These are phyloP conservation scores for Microtus pennsylvanicus DNA, from an alignment of 2,113 vertebrate species.

Conservation along the genomic window DNA sequence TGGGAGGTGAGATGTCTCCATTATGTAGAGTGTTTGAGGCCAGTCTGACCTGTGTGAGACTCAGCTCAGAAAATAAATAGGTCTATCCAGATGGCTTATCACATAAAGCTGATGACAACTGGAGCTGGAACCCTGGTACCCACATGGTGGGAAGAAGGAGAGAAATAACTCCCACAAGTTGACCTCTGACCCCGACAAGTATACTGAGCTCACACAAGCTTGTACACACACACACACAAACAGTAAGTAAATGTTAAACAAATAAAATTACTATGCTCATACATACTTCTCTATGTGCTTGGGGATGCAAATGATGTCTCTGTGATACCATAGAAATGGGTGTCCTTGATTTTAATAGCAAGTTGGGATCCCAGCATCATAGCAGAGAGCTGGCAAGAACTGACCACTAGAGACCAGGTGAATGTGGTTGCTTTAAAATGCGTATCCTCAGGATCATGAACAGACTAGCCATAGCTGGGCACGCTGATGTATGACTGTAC, in stretches of 20 bases:
- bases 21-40: no score
- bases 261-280: not conserved
- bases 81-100: no score
- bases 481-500: not conserved
- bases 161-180: no score
- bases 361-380: not conserved
- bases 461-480: not conserved
- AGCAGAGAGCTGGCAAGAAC: not conserved
- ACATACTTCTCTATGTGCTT: not conserved
- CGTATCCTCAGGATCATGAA: not conserved
- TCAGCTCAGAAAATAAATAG: no score
- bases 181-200: no score
- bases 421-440: not conserved
- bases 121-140: no score
- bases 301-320: not conserved
- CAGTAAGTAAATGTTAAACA: not conserved
- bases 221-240: not conserved
- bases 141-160: no score
- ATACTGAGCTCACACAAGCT: no score
- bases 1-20: no score
- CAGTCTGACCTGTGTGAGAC: no score
- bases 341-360: not conserved
- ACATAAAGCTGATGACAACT: no score
- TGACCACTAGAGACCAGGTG: not conserved
- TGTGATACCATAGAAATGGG: not conserved